Evolutionary conservation across 2,797 vertebrate species (phyloP), one percentile per base, ranked within the genome.

Genomic region (Coracias cyanogaster): DNA sequence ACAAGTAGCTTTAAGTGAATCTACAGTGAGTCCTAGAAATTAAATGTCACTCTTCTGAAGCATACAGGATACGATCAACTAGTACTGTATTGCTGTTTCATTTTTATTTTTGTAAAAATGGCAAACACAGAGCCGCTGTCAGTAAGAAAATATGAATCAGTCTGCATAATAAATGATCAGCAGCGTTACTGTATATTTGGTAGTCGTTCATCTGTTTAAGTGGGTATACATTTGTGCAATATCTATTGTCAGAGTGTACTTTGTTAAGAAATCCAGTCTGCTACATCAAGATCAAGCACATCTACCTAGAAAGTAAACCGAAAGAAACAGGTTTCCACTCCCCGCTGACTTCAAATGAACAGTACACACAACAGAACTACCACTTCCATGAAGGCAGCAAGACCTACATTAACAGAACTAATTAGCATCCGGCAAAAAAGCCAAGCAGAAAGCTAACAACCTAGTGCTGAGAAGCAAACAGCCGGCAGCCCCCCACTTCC

Each of bases 401-500:
- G 76, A 65, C 19, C 14, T 2, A 0, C 11, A 28, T 52, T 28
- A 83, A 67, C 52, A 93, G 89, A 93, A 81, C 26, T 62, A 28
- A 48, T 8, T 10, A 58, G 45, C 80, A 83, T 37, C 49, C 2
- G 5, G 65, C 4, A 5, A 31, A 29, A 66, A 78, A 86, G 70
- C 76, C 62, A 9, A 74, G 88, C 43, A 67, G 39, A 89, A 92
- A 89, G 74, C 66, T 86, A 93, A 95, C 90, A 93, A 93, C 76
- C 76, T 10, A 91, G 77, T 74, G 77, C 96, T 51, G 54, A 95
- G 96, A 96, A 86, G 82, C 83, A 69, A 90, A 88, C 94, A 94
- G 69, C 93, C 49, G 45, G 86, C 97, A 97, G 97, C 89, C 95
- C 96, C 93, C 97, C 95, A 97, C 97, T 98, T 98, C 98, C 97